Evolutionary conservation across 2,888 invertebrate species (phyloP).

Genomic region (Acleris literana): DNA sequence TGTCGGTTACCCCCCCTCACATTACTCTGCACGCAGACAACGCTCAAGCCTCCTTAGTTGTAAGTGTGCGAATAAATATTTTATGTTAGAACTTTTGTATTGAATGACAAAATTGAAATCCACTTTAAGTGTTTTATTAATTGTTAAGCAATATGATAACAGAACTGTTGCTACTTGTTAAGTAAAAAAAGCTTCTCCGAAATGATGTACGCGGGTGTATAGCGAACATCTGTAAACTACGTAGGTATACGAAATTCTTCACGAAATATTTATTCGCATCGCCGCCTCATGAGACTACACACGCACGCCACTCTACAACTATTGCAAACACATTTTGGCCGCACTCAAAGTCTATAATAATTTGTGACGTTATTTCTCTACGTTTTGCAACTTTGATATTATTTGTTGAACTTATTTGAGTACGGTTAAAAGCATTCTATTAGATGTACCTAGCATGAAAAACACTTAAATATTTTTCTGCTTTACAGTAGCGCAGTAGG

Average conservation of each 20-base stretch:
- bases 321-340: neutral
- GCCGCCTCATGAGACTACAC: conserved; percentile 22
- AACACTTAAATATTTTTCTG: neutral
- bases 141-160: too few species aligned
- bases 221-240: too few species aligned
- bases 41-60: conserved; percentile 37
- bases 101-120: too few species aligned
- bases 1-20: conserved; percentile 74
- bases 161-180: too few species aligned
- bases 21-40: conserved; percentile 43
- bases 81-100: neutral
- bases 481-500: neutral
- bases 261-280: conserved; percentile 12
- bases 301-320: conserved; percentile 25
- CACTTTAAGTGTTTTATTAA: too few species aligned
- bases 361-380: too few species aligned
- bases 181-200: too few species aligned
- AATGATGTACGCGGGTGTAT: too few species aligned
- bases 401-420: neutral
- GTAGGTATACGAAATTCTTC: neutral
- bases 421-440: conserved; percentile 1
- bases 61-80: conserved; percentile 12
- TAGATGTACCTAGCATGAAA: neutral
- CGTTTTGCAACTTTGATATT: too few species aligned
- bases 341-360: conserved; percentile 9